Evolutionary conservation across 2,888 invertebrate species (phyloP), one percentile per base, ranked within the genome.

Genomic region (Aphrophora alni): DNA sequence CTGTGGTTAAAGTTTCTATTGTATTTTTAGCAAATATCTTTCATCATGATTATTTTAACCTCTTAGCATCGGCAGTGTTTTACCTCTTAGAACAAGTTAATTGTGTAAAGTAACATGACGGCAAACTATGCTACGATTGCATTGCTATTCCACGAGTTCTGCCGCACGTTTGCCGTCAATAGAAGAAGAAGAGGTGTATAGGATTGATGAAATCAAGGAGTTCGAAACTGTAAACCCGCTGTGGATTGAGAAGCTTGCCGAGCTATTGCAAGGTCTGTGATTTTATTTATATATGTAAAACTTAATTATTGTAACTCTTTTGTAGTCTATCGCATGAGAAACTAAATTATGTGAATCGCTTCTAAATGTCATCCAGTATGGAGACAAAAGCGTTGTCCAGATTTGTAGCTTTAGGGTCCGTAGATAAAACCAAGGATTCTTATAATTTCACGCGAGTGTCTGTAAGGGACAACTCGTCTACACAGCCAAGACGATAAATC

Each of bases 201-300:
- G 94, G 85, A 90, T 94, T 88, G 95, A 95, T 88, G 93, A 95
- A 88, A 96, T 95, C 90, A 95, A 95, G 90, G 96, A 96, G 89
- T 96, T 96, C 89, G 95, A 95, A 87, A 91, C 92, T 84, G 92
- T 95, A 85, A 93, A 94, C 85, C 93, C 93, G 85, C 92, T 92
- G 81, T 94, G 95, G 91, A 95, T 93, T 89, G 92, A 93, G 86
- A 93, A 93, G 89, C 91, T 95, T 86, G 92, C 93, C 84, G 93
- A 94, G 88, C 90, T 93, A 87, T 90, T 91, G 85, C 90, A 91
- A 93, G 93, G 93, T 93, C 88, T 27, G 74, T 75, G 33, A 33
- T 33, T n/a, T n/a, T n/a, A n/a, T n/a, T n/a, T n/a, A n/a, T n/a
- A n/a, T n/a, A n/a, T n/a, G n/a, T n/a, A n/a, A n/a, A n/a, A n/a